These are phyloP conservation scores for Eulemur rufifrons DNA, from an alignment of 2,113 vertebrate genomes.

Conservation along the genomic window DNA sequence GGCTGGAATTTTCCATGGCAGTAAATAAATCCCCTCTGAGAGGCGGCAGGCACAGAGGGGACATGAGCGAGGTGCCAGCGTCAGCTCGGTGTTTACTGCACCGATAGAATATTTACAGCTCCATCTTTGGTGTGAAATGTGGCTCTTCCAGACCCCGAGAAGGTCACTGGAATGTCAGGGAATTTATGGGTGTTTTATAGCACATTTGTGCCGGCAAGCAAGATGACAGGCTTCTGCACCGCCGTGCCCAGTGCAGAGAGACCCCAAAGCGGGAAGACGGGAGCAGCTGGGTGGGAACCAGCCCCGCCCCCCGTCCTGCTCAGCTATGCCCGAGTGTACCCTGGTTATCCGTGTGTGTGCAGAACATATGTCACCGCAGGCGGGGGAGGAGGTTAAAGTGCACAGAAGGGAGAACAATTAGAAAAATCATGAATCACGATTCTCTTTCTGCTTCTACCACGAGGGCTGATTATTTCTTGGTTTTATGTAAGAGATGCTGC, in stretches of 20 bases:
- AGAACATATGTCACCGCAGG: not conserved
- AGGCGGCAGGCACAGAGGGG: not conserved
- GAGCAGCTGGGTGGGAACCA: not conserved
- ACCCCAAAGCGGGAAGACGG: not conserved
- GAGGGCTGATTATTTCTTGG: not conserved
- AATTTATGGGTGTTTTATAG: slow-evolving; percentile 79
- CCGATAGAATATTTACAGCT: slow-evolving; percentile 85
- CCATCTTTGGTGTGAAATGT: slow-evolving; percentile 75
- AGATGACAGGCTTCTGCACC: slow-evolving; percentile 46
- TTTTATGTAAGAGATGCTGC: not conserved
- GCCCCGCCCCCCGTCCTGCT: not conserved
- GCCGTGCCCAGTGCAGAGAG: not conserved
- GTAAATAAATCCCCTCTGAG: slow-evolving; percentile 75
- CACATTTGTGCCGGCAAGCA: slow-evolving; percentile 50
- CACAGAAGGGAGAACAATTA: not conserved
- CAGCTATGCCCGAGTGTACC: not conserved
- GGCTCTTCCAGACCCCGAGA: slow-evolving; percentile 73
- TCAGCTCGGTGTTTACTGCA: slow-evolving; percentile 79
- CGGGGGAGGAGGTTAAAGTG: accelerated
- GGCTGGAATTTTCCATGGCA: slow-evolving; percentile 62
- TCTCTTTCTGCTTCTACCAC: not conserved
- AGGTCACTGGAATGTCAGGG: slow-evolving; percentile 82
- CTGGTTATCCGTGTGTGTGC: not conserved
- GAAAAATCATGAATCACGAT: accelerated
- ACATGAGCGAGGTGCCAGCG: slow-evolving; percentile 64